Percentiles rank a stretch among this genome's conserved stretches.
These are phyloP conservation scores for Cryptomyrus ogoouensis DNA, from an alignment of 2,113 vertebrate genomes.

Conservation along the genomic window DNA sequence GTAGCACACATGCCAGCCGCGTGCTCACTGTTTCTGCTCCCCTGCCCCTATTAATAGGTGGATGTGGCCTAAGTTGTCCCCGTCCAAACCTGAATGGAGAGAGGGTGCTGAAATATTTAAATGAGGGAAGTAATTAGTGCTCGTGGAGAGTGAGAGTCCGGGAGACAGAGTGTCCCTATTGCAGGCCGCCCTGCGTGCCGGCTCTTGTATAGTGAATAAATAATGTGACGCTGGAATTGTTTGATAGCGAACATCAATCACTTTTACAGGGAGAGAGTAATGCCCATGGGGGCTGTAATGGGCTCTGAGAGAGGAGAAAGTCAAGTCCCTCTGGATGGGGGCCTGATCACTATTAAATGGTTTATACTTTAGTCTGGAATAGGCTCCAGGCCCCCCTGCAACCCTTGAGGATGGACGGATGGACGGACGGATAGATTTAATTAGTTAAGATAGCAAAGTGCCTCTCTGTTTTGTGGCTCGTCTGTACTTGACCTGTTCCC, in stretches of 20 bases:
- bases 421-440: not conserved
- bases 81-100: not conserved
- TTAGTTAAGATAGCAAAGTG: not conserved
- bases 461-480: not conserved
- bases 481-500: not conserved
- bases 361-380: not conserved
- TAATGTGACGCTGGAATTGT: not conserved
- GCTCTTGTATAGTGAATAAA: not conserved
- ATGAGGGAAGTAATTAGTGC: not conserved
- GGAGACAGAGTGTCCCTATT: not conserved
- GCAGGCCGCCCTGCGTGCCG: not conserved
- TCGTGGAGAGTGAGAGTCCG: not conserved
- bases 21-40: not conserved
- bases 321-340: not conserved
- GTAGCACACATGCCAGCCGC: not conserved
- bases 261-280: not conserved
- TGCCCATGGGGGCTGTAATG: not conserved
- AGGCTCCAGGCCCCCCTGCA: not conserved
- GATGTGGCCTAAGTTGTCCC: not conserved
- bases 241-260: not conserved
- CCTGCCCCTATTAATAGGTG: too few species aligned
- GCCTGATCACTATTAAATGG: constrained; percentile 14
- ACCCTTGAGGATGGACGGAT: not conserved
- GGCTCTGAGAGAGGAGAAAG: not conserved
- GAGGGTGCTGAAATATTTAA: not conserved